Evolutionary conservation across 2,888 invertebrate genomes (phyloP).

Genomic region (Mamestra brassicae): DNA sequence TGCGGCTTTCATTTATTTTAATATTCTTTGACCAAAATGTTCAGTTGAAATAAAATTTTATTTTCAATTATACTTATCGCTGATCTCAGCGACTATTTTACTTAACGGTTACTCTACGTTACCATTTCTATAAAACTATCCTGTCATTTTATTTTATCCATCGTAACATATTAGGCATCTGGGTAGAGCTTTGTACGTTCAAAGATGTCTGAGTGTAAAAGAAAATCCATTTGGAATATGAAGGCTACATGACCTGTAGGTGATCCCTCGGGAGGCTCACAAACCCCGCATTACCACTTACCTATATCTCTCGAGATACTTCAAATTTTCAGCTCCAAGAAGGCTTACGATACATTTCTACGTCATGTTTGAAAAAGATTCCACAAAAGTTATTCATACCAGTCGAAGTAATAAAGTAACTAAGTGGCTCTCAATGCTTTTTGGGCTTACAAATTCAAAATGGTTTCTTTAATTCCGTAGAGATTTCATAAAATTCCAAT

Average conservation of each 20-base stretch:
- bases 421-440: slow-evolving; percentile 33
- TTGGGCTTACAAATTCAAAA: not conserved
- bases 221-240: slow-evolving; percentile 64
- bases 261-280: slow-evolving; percentile 55
- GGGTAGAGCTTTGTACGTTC: slow-evolving; percentile 51
- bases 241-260: slow-evolving; percentile 61
- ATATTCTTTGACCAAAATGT: slow-evolving; percentile 61
- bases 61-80: slow-evolving; percentile 59
- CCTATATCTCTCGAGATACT: slow-evolving; percentile 59
- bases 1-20: slow-evolving; percentile 63
- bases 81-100: slow-evolving; percentile 39
- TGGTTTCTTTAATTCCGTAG: not conserved
- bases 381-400: slow-evolving; percentile 47
- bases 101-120: slow-evolving; percentile 22
- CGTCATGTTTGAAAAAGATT: slow-evolving; percentile 54
- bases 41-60: slow-evolving; percentile 58
- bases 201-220: slow-evolving; percentile 57
- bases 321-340: slow-evolving; percentile 48
- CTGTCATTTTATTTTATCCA: slow-evolving; percentile 46
- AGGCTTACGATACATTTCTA: slow-evolving; percentile 56
- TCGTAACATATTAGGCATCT: slow-evolving; percentile 41
- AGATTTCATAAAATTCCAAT: not conserved
- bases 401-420: slow-evolving; percentile 36
- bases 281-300: slow-evolving; percentile 64
- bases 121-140: slow-evolving; percentile 35